Evolutionary conservation across 2,113 vertebrate genomes (phyloP).

Genomic region (Enhydra lutris): DNA sequence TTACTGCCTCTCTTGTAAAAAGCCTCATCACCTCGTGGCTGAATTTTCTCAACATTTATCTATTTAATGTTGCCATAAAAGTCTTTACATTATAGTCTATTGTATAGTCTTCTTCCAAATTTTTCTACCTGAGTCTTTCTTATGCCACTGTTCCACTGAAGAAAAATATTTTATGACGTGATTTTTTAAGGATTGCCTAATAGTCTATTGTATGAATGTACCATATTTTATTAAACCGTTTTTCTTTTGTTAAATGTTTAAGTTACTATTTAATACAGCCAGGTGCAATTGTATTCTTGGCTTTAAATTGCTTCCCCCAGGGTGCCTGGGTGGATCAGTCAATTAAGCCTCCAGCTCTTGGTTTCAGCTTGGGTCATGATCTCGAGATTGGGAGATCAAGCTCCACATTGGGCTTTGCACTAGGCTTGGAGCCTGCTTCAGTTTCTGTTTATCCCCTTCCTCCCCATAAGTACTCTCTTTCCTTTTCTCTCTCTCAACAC

Average conservation of each 20-base stretch:
- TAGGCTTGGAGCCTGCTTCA: not conserved
- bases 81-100: not conserved
- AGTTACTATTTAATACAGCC: not conserved
- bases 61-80: not conserved
- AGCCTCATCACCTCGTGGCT: not conserved
- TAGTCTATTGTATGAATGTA: not conserved
- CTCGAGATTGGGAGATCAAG: not conserved
- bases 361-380: not conserved
- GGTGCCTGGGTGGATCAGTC: not conserved
- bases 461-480: not conserved
- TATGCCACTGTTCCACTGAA: not conserved
- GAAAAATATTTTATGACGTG: not conserved
- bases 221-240: not conserved
- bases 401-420: not conserved
- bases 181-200: not conserved
- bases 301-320: not conserved
- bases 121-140: not conserved
- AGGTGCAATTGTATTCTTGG: not conserved
- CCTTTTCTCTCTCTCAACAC: not conserved
- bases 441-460: not conserved
- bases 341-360: not conserved
- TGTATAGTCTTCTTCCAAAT: not conserved
- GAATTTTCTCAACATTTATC: constrained; percentile 10
- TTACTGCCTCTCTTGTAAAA: not conserved
- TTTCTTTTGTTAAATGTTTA: not conserved